Evolutionary conservation across 1,140 invertebrate genomes (phyloP).

Genomic region (Zelostemma sp.): DNA sequence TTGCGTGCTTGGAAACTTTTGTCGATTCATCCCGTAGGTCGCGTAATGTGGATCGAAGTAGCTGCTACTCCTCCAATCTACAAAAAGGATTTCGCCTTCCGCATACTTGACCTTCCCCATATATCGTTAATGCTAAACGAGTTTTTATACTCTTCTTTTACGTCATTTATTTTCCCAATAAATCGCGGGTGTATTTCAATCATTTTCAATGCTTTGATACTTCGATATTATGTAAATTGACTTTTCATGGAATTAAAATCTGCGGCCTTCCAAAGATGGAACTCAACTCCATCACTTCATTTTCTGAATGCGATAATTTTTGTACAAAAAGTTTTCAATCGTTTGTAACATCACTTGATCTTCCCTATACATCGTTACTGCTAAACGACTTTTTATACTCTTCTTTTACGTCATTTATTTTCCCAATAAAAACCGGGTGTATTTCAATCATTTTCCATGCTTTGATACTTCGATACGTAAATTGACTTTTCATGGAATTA

Average conservation of each 20-base stretch:
- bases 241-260: too few relatives aligned
- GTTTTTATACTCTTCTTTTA: conserved; percentile 2
- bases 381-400: too few relatives aligned
- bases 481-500: too few relatives aligned
- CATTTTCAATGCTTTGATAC: too few relatives aligned
- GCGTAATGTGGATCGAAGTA: conserved; percentile 17
- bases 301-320: too few relatives aligned
- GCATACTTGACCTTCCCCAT: conserved; percentile 15
- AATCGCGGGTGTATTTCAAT: background rate
- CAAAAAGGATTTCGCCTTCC: conserved; percentile 30
- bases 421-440: background rate
- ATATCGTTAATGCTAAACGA: background rate
- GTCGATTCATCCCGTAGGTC: conserved; percentile 38
- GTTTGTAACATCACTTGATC: too few relatives aligned
- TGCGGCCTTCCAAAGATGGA: too few relatives aligned
- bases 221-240: too few relatives aligned
- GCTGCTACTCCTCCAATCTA: conserved; percentile 10
- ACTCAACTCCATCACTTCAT: too few relatives aligned
- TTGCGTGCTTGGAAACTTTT: conserved; percentile 19
- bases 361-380: background rate
- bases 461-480: too few relatives aligned
- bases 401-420: background rate
- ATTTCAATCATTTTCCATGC: background rate
- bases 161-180: too few relatives aligned
- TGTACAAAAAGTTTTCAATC: too few relatives aligned